Conservation (phyloP, 1,140 invertebrate species). For the Globodera rostochiensis region DNA sequence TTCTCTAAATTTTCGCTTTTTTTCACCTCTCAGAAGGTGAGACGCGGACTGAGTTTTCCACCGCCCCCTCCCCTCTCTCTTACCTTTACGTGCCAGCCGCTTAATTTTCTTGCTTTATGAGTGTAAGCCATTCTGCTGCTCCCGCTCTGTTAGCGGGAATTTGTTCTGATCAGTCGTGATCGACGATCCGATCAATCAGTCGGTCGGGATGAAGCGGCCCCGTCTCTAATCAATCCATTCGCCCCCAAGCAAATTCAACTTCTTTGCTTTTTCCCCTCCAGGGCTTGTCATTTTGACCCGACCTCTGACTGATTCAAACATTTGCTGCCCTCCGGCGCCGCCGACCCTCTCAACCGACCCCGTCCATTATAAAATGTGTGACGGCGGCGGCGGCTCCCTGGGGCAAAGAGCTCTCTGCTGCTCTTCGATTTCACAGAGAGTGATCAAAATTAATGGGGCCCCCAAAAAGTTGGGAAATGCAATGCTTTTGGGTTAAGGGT, state of each 20-base stretch:
- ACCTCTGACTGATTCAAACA: neutral
- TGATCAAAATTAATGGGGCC: neutral
- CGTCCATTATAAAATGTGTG: neutral
- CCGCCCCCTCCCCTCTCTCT: too few relatives aligned
- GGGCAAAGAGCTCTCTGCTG: neutral
- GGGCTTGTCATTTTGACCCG: conserved; percentile 1
- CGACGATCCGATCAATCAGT: neutral
- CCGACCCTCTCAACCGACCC: too few relatives aligned
- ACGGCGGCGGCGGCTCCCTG: neutral
- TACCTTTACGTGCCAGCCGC: too few relatives aligned
- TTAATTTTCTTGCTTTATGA: too few relatives aligned
- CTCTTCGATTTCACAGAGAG: neutral
- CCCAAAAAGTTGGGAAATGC: neutral
- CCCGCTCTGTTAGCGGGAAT: too few relatives aligned
- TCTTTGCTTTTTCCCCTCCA: neutral
- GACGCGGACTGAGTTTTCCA: too few relatives aligned
- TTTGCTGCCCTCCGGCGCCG: neutral
- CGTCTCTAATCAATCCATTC: neutral
- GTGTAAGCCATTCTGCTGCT: too few relatives aligned
- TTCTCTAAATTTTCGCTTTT: too few relatives aligned
- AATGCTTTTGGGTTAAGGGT: neutral
- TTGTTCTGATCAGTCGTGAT: neutral
- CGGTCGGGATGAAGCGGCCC: neutral
- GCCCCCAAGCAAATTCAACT: neutral
- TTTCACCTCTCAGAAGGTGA: too few relatives aligned